A percentile compares a stretch with the other conserved stretches of the same genome.
Evolutionary conservation across 2,113 vertebrate species (phyloP).

Genomic region (Euleptes europaea): DNA sequence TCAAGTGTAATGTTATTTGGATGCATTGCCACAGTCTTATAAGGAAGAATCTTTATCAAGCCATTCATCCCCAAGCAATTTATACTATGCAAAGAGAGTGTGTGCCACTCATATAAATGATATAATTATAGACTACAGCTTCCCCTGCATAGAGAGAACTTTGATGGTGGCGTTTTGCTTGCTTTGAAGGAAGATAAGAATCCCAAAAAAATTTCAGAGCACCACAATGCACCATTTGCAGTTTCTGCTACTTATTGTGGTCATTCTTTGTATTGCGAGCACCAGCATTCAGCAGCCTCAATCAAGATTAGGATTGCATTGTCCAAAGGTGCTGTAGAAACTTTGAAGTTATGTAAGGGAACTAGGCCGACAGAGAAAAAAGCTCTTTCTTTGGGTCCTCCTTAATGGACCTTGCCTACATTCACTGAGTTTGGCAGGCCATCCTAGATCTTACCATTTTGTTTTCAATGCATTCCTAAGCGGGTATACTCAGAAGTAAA

Average conservation of each 20-base stretch:
- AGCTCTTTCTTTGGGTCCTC: neutral
- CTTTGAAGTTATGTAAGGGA: neutral
- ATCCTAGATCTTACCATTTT: neutral
- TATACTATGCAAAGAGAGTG: neutral
- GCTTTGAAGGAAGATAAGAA: neutral
- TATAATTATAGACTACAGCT: conserved; percentile 3
- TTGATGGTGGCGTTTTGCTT: neutral
- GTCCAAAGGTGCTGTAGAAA: neutral
- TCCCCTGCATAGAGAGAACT: conserved; percentile 1
- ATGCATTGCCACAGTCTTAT: neutral
- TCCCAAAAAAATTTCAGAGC: neutral
- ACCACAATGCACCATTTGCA: neutral
- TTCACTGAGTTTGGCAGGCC: neutral
- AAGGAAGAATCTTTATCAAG: conserved; percentile 7
- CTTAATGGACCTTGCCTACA: neutral
- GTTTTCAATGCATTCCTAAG: too few species aligned
- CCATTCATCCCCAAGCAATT: neutral
- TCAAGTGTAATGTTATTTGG: neutral
- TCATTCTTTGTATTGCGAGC: neutral
- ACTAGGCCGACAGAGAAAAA: neutral
- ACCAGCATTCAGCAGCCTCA: neutral
- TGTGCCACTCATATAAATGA: conserved; percentile 2
- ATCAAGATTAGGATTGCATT: neutral
- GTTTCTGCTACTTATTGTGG: neutral
- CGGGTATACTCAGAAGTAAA: too few species aligned